phyloP scores from a whole-genome alignment of 92 coral and sea anemone species.

The Meandrina meandrites region DNA sequence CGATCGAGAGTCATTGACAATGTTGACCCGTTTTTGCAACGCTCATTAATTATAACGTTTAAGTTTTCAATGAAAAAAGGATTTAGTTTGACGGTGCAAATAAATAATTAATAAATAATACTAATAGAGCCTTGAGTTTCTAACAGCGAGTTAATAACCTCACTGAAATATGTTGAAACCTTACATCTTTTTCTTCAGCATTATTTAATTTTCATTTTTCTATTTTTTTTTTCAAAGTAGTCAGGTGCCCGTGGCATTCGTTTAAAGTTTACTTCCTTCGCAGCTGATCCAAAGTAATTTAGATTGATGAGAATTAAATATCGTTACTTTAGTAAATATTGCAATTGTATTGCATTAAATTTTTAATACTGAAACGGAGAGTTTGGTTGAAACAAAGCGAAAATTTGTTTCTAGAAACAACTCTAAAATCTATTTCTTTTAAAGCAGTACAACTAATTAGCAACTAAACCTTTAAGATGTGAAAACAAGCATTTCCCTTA shows the following conservation, averaged over 20 bases:
- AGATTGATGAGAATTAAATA: background rate
- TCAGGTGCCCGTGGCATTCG: background rate
- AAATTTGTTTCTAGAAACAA: background rate
- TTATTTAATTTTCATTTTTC: background rate
- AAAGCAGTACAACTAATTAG: background rate
- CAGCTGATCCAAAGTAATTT: background rate
- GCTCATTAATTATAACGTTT: slow-evolving; percentile 14
- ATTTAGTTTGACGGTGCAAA: background rate
- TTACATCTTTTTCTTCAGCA: background rate
- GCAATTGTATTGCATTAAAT: background rate
- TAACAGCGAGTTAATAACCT: background rate
- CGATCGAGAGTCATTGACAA: background rate
- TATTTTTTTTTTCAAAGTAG: background rate
- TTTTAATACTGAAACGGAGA: background rate
- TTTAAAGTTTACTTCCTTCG: background rate
- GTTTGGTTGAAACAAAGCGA: background rate
- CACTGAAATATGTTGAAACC: background rate
- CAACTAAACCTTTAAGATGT: background rate
- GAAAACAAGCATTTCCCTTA: background rate
- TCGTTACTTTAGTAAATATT: background rate
- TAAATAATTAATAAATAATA: slow-evolving; percentile 7
- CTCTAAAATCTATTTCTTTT: background rate
- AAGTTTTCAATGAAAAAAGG: background rate
- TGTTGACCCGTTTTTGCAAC: background rate
- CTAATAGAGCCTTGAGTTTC: background rate